Evolutionary conservation across 2,888 invertebrate species (phyloP).

Genomic region (Drosophila formosana): DNA sequence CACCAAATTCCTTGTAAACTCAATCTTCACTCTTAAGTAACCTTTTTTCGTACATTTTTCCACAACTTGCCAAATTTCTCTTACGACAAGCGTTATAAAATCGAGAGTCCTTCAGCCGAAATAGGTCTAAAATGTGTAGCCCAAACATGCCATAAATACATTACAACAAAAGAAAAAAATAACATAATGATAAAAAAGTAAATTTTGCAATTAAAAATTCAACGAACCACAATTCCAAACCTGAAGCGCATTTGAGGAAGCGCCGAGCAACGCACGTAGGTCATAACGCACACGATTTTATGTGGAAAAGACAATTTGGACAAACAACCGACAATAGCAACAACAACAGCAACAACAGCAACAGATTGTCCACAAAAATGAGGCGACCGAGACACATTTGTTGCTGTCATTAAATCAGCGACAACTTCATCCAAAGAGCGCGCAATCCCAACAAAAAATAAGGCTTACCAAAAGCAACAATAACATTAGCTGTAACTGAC

Average conservation of each 20-base stretch:
- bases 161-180: neutral
- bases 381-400: conserved; percentile 25
- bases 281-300: conserved; percentile 65
- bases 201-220: conserved; percentile 43
- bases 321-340: conserved; percentile 20
- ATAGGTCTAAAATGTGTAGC: neutral
- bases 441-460: conserved; percentile 7
- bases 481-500: neutral
- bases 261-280: conserved; percentile 63
- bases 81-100: neutral
- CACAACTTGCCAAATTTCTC: neutral
- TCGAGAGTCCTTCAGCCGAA: neutral
- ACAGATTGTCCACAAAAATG: conserved; percentile 16
- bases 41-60: neutral
- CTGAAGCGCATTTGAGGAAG: conserved; percentile 50
- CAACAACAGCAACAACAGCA: conserved; percentile 16
- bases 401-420: conserved; percentile 24
- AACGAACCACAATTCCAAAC: conserved; percentile 46
- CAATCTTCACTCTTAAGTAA: neutral
- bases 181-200: conserved; percentile 7
- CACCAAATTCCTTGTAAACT: neutral
- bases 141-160: conserved; percentile 5
- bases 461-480: conserved; percentile 25
- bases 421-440: conserved; percentile 31
- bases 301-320: conserved; percentile 36